These are phyloP conservation scores for Xestia sexstrigata DNA, from an alignment of 2,888 invertebrate genomes.

Conservation along the genomic window DNA sequence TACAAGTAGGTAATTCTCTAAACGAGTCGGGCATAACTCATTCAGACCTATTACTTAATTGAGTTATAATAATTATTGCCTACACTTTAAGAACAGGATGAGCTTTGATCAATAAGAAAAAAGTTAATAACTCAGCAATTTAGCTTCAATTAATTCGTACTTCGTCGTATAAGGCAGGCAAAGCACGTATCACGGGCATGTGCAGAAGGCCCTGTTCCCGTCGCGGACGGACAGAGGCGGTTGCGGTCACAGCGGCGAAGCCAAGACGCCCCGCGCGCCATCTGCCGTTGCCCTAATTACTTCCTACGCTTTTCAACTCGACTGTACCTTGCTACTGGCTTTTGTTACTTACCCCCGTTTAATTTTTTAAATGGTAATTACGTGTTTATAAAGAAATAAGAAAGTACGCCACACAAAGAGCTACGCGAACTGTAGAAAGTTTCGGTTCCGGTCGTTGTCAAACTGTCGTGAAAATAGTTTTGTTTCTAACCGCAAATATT, in stretches of 20 bases:
- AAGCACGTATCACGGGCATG: constrained; percentile 53
- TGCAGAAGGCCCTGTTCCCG: constrained; percentile 36
- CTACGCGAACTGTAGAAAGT: constrained; percentile 80
- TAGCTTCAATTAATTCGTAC: constrained; percentile 36
- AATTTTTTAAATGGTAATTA: constrained; percentile 85
- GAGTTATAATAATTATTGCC: not conserved
- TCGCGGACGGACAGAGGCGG: constrained; percentile 34
- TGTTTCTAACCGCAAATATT: constrained; percentile 80
- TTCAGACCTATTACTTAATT: constrained; percentile 12
- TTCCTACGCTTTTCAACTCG: constrained; percentile 85
- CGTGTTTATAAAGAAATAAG: constrained; percentile 81
- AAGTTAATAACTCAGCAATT: constrained; percentile 19
- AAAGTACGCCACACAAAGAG: constrained; percentile 86
- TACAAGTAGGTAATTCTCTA: not conserved
- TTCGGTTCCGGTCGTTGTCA: constrained; percentile 75
- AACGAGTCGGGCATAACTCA: not conserved
- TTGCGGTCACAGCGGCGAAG: constrained; percentile 68
- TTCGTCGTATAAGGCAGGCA: constrained; percentile 38
- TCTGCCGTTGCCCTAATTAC: constrained; percentile 86
- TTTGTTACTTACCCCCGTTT: constrained; percentile 81
- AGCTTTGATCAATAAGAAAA: not conserved
- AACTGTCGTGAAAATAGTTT: constrained; percentile 84
- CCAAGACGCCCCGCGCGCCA: constrained; percentile 78
- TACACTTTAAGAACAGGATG: not conserved
- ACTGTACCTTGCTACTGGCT: constrained; percentile 72